Conservation (phyloP, 2,888 invertebrate species). For the Drosophila falleni region DNA sequence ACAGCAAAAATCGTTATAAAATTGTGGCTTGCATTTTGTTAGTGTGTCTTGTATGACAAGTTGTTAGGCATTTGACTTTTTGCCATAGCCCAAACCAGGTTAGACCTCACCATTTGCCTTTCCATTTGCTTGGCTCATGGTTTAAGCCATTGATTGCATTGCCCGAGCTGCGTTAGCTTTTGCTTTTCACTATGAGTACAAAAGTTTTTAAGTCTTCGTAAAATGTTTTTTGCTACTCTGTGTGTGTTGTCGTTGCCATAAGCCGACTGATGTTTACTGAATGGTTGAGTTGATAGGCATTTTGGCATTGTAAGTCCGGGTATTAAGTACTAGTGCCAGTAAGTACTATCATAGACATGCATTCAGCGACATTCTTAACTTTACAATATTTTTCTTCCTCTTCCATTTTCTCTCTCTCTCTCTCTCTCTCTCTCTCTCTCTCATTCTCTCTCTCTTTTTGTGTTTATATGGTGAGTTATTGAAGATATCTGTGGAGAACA, state of each 20-base stretch:
- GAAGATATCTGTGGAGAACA: conserved; percentile 8
- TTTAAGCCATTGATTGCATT: conserved; percentile 80
- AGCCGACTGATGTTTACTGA: conserved; percentile 68
- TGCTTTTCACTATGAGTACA: conserved; percentile 34
- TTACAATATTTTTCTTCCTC: conserved; percentile 17
- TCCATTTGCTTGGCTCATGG: conserved; percentile 35
- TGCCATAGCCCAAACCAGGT: conserved; percentile 34
- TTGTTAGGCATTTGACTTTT: conserved; percentile 72
- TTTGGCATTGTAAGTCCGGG: conserved; percentile 52
- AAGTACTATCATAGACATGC: conserved; percentile 56
- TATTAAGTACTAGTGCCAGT: conserved; percentile 51
- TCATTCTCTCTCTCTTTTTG: conserved; percentile 1
- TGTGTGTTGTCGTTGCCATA: conserved; percentile 52
- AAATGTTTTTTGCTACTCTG: conserved; percentile 56
- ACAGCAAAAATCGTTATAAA: conserved; percentile 70
- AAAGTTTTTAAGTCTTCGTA: conserved; percentile 69
- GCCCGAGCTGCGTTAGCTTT: conserved; percentile 62
- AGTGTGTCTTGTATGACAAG: conserved; percentile 72
- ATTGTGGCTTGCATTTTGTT: conserved; percentile 42
- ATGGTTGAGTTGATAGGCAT: conserved; percentile 62
- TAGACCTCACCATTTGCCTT: neutral
- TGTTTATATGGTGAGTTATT: conserved; percentile 29
- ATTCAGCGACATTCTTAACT: conserved; percentile 19
- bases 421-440: neutral
- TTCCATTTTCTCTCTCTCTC: neutral